Percentiles rank a stretch among this genome's conserved stretches.
Evolutionary conservation across 92 coral and sea anemone species (phyloP).

Genomic region (Hydrozoanthus gracilis): DNA sequence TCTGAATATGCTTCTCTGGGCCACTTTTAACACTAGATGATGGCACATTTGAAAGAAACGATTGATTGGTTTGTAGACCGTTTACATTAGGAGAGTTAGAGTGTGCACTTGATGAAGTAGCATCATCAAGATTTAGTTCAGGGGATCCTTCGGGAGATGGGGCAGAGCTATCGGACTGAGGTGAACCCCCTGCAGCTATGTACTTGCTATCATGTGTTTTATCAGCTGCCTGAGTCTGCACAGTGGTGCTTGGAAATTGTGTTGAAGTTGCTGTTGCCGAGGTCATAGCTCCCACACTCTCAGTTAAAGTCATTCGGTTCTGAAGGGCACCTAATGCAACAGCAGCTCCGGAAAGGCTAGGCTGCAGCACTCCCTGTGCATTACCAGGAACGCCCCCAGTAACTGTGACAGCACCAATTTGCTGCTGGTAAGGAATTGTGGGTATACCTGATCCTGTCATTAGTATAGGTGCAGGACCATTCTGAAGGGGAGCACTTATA

Average conservation of each 20-base stretch:
- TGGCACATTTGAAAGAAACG: slow-evolving; percentile 55
- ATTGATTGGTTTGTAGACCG: slow-evolving; percentile 63
- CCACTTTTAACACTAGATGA: slow-evolving; percentile 15
- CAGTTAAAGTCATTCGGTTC: slow-evolving; percentile 9
- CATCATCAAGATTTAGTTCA: slow-evolving; percentile 83
- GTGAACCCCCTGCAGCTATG: slow-evolving; percentile 66
- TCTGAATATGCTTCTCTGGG: slow-evolving; percentile 14
- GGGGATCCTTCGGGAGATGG: slow-evolving; percentile 99
- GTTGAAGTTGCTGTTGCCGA: slow-evolving; percentile 14
- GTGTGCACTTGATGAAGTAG: slow-evolving; percentile 77
- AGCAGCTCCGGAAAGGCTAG: slow-evolving; percentile 3
- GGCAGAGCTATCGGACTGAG: slow-evolving; percentile 90
- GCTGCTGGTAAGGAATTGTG: slow-evolving; percentile 38
- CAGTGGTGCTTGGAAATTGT: slow-evolving; percentile 44
- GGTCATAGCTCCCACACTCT: slow-evolving; percentile 6
- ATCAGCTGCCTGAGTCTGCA: slow-evolving; percentile 44
- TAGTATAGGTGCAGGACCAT: slow-evolving; percentile 33
- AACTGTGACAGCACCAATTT: slow-evolving; percentile 4
- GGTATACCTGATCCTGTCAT: slow-evolving; percentile 24
- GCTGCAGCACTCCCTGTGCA: not conserved
- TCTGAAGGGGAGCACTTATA: slow-evolving; percentile 15
- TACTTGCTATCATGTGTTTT: slow-evolving; percentile 44
- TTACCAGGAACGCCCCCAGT: slow-evolving; percentile 1
- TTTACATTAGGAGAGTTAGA: slow-evolving; percentile 67
- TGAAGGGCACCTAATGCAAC: slow-evolving; percentile 18